phyloP scores from a whole-genome alignment of 2,888 invertebrate genomes.

The Celastrina argiolus region DNA sequence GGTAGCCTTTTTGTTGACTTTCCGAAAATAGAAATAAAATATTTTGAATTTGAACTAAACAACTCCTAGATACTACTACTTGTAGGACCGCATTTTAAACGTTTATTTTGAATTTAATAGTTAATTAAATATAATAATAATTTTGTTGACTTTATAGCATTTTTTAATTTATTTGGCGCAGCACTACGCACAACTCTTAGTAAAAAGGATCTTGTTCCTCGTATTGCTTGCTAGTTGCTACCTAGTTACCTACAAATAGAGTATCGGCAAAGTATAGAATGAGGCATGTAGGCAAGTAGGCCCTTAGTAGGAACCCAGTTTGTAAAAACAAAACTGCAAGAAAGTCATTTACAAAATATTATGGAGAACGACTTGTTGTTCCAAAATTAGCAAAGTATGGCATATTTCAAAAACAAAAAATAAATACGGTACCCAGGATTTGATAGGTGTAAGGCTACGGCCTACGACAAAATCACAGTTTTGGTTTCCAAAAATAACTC shows the following conservation, averaged over 20 bases:
- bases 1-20: too few relatives aligned
- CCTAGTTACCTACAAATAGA: background rate
- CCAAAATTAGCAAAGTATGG: background rate
- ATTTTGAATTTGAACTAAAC: too few relatives aligned
- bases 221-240: background rate
- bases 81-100: too few relatives aligned
- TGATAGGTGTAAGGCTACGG: background rate
- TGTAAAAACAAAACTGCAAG: background rate
- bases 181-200: background rate
- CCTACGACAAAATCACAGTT: background rate
- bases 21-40: too few relatives aligned
- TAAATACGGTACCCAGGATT: background rate
- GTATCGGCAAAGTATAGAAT: background rate
- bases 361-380: background rate
- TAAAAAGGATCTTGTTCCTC: background rate
- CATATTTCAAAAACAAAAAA: background rate
- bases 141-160: background rate
- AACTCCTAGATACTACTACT: too few relatives aligned
- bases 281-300: background rate
- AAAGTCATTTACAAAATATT: background rate
- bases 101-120: too few relatives aligned
- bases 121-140: too few relatives aligned
- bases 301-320: background rate
- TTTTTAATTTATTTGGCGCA: background rate
- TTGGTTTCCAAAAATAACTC: background rate